Evolutionary conservation across 2,888 invertebrate genomes (phyloP).

Genomic region (Drosophila emarginata): DNA sequence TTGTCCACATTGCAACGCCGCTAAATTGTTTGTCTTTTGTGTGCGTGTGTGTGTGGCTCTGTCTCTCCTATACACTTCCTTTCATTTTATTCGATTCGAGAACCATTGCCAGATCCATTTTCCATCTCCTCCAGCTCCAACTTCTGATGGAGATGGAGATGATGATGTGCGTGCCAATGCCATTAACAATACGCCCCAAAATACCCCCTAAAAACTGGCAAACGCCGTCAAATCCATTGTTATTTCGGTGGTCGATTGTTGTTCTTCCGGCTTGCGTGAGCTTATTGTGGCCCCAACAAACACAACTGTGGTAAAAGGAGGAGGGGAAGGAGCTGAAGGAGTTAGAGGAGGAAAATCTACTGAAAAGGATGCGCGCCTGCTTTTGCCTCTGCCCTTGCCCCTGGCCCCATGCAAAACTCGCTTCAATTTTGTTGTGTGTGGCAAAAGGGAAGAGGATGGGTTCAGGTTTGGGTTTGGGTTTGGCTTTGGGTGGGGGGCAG

Average conservation of each 20-base stretch:
- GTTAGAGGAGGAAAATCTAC: conserved; percentile 4
- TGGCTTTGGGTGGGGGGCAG: no score
- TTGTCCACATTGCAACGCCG: conserved; percentile 71
- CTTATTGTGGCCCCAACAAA: conserved; percentile 67
- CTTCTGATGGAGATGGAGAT: conserved; percentile 3
- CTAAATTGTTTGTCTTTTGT: conserved; percentile 70
- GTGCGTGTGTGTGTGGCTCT: conserved; percentile 19
- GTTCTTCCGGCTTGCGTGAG: conserved; percentile 76
- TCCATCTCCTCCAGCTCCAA: not conserved
- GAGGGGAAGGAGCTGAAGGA: conserved; percentile 6
- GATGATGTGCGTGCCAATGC: conserved; percentile 59
- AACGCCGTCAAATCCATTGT: conserved; percentile 77
- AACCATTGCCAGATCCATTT: not conserved
- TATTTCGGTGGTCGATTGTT: conserved; percentile 78
- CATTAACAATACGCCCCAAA: conserved; percentile 74
- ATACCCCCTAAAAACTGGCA: conserved; percentile 77
- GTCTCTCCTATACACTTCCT: not conserved
- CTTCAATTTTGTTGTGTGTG: conserved; percentile 74
- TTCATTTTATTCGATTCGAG: not conserved
- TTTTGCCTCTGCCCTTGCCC: no score
- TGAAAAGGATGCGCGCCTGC: conserved; percentile 50
- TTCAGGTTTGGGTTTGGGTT: no score
- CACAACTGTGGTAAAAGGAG: conserved; percentile 54
- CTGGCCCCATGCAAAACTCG: conserved; percentile 63
- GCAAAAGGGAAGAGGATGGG: not conserved